phyloP scores from a whole-genome alignment of 2,888 invertebrate genomes.

The Macrosiphum euphorbiae region DNA sequence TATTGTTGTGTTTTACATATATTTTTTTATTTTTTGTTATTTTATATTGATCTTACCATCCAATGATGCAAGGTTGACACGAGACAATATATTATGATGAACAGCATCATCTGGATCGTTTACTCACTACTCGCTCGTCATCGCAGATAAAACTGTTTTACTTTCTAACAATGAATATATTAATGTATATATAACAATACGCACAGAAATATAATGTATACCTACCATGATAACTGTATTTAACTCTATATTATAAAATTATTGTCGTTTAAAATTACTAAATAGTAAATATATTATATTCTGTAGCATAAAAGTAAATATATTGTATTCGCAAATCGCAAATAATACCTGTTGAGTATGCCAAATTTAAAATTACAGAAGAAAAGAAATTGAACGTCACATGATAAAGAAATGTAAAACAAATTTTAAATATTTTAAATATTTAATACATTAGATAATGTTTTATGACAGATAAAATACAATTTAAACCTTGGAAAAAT shows the following conservation, averaged over 20 bases:
- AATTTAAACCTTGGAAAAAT: constrained; percentile 29
- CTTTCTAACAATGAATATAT: constrained; percentile 41
- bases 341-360: not conserved
- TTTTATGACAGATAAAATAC: not conserved
- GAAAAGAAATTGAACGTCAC: not conserved
- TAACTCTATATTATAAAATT: not conserved
- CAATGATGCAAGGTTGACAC: not conserved
- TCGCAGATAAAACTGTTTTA: constrained; percentile 20
- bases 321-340: not conserved
- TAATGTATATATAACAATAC: not conserved
- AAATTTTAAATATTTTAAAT: not conserved
- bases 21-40: constrained; percentile 20
- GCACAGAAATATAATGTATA: not conserved
- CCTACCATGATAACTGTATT: not conserved
- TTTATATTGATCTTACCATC: constrained; percentile 17
- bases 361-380: not conserved
- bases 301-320: not conserved
- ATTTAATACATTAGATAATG: constrained; percentile 1
- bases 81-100: constrained; percentile 14
- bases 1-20: constrained; percentile 49
- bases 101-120: not conserved
- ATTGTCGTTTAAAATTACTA: not conserved
- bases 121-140: not conserved
- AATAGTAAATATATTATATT: not conserved
- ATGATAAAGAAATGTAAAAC: not conserved